phyloP scores from a whole-genome alignment of 2,888 invertebrate genomes.

The Horisme vitalbata region DNA sequence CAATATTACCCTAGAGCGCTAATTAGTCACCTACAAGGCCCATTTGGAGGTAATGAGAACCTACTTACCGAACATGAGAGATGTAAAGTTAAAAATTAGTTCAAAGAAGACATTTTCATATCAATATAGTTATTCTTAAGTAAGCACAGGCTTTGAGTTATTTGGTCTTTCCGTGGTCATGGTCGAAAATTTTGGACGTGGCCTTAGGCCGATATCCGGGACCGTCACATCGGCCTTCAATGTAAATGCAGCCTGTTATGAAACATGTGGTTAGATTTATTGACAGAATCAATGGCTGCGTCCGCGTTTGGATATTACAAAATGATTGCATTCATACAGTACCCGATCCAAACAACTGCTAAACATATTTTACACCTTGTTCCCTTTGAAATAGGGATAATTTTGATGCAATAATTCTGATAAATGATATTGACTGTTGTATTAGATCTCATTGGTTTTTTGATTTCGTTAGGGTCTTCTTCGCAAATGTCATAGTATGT shows the following conservation, averaged over 20 bases:
- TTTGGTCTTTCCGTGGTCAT: no score
- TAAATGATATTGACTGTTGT: constrained; percentile 9
- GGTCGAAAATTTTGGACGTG: no score
- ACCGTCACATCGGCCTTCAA: constrained; percentile 7
- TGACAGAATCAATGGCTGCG: constrained; percentile 39
- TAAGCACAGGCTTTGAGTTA: no score
- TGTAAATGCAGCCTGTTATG: constrained; percentile 35
- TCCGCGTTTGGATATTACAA: constrained; percentile 26
- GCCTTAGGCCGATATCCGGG: no score
- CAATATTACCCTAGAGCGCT: no score
- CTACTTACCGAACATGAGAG: no score
- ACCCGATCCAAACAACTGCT: background rate
- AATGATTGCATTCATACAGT: constrained; percentile 25
- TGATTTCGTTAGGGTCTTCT: constrained; percentile 2
- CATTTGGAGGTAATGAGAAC: no score
- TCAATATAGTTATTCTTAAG: no score
- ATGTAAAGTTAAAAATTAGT: no score
- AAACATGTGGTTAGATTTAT: constrained; percentile 43
- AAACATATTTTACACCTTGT: background rate
- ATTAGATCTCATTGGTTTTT: constrained; percentile 13
- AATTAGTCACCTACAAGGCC: no score
- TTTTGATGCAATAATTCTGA: background rate
- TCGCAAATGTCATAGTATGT: no score
- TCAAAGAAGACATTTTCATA: no score
- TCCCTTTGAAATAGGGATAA: background rate